Evolutionary conservation across 92 coral and sea anemone genomes (phyloP).

Genomic region (Nematostella vectensis): DNA sequence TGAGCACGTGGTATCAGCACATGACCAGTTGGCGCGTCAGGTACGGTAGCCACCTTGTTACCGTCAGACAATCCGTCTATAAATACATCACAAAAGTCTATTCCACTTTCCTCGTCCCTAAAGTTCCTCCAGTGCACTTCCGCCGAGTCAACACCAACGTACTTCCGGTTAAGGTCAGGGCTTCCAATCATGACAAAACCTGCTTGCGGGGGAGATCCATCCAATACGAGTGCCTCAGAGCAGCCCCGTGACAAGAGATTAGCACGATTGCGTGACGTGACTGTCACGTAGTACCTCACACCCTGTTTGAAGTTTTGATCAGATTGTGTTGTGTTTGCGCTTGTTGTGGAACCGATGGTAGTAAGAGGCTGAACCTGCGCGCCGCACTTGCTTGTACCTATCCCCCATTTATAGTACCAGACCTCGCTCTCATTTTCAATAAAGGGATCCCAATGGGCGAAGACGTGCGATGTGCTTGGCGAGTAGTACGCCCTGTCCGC

Average conservation of each 20-base stretch:
- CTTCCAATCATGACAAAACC: constrained; percentile 49
- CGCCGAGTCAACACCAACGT: constrained; percentile 14
- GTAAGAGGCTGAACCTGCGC: constrained; percentile 89
- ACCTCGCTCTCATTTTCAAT: constrained; percentile 75
- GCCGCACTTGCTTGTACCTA: constrained; percentile 81
- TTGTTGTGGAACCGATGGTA: constrained; percentile 62
- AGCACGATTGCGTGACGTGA: constrained; percentile 76
- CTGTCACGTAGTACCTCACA: constrained; percentile 67
- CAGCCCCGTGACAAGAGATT: constrained; percentile 77
- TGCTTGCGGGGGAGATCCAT: constrained; percentile 54
- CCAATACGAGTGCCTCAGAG: constrained; percentile 75
- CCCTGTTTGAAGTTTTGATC: constrained; percentile 51
- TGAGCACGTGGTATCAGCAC: constrained; percentile 9
- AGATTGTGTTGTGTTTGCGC: constrained; percentile 62
- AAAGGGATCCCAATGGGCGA: constrained; percentile 71
- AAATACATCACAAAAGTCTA: constrained; percentile 44
- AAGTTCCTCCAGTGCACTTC: constrained; percentile 52
- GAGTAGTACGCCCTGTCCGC: constrained; percentile 54
- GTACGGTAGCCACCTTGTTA: constrained; percentile 8
- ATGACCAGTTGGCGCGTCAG: constrained; percentile 7
- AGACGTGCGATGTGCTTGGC: constrained; percentile 35
- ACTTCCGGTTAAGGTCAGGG: constrained; percentile 15
- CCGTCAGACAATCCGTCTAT: constrained; percentile 6
- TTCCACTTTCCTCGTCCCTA: constrained; percentile 67
- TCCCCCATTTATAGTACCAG: constrained; percentile 97